Conservation (phyloP, 2,113 vertebrate genomes). For the Capricornis sumatraensis region DNA sequence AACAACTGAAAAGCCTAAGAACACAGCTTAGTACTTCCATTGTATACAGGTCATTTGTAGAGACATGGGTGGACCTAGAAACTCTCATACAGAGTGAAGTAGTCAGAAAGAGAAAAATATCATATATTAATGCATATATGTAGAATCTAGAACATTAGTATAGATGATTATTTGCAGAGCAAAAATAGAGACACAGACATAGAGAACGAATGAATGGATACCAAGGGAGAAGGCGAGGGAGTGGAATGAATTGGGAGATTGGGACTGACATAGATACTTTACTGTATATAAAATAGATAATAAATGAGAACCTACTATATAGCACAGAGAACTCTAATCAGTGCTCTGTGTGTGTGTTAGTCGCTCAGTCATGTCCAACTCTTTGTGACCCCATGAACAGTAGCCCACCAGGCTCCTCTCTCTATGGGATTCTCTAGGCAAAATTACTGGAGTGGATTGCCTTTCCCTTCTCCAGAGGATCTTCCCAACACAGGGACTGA, state of each 20-base stretch:
- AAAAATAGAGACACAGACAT: not conserved
- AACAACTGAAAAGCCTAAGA: not conserved
- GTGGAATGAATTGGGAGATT: not conserved
- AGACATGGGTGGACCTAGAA: not conserved
- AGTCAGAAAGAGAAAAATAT: not conserved
- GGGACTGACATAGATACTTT: not conserved
- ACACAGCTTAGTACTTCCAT: not conserved
- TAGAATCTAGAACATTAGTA: not conserved
- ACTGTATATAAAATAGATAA: not conserved
- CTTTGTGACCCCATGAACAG: not conserved
- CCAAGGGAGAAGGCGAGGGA: not conserved
- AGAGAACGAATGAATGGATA: not conserved
- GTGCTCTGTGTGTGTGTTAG: not conserved
- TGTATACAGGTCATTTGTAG: not conserved
- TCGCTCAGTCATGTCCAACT: fast-evolving
- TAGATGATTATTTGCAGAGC: not conserved
- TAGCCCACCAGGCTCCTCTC: not conserved
- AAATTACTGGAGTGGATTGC: not conserved
- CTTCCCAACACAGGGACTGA: not conserved
- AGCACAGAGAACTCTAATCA: not conserved
- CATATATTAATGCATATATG: not conserved
- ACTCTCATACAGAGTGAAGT: not conserved
- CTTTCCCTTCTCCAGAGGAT: not conserved
- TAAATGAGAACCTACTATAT: not conserved
- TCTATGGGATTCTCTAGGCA: not conserved